These are phyloP conservation scores for Drosophila longiperda DNA, from an alignment of 2,888 invertebrate genomes.

Conservation along the genomic window DNA sequence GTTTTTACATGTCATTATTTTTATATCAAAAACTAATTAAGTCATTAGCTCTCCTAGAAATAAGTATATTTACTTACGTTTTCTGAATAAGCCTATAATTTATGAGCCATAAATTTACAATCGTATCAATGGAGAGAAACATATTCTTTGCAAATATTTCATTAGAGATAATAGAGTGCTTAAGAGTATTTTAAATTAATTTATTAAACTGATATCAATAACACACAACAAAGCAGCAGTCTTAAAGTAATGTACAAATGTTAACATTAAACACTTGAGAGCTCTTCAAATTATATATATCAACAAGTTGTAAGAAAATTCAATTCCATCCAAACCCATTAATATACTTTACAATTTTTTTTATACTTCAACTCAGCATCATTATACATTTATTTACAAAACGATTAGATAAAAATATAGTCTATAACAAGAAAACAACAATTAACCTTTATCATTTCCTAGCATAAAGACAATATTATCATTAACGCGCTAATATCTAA, in stretches of 20 bases:
- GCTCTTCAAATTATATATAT: neutral
- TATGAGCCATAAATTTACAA: conserved; percentile 27
- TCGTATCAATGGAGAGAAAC: conserved; percentile 2
- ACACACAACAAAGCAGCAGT: neutral
- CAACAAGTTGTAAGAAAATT: neutral
- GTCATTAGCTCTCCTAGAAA: conserved; percentile 10
- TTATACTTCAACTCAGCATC: neutral
- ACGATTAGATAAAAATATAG: conserved; percentile 2
- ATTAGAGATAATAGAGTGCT: conserved; percentile 11
- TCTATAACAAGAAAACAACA: neutral
- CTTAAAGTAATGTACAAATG: conserved; percentile 4
- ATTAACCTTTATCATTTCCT: conserved; percentile 29
- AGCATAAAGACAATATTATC: conserved; percentile 1
- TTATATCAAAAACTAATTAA: conserved; percentile 44
- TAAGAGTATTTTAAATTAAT: neutral
- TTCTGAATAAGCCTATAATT: conserved; percentile 6
- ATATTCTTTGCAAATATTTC: conserved; percentile 10
- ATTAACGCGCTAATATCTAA: neutral
- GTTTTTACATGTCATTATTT: conserved; percentile 28
- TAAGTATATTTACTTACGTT: conserved; percentile 12
- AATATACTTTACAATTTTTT: neutral
- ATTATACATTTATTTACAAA: neutral
- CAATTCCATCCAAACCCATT: neutral
- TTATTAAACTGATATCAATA: conserved; percentile 10
- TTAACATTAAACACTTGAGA: neutral